Base-by-base conservation (phyloP, 2,888 invertebrate genomes). In the Archaeoteleia sp. region DNA sequence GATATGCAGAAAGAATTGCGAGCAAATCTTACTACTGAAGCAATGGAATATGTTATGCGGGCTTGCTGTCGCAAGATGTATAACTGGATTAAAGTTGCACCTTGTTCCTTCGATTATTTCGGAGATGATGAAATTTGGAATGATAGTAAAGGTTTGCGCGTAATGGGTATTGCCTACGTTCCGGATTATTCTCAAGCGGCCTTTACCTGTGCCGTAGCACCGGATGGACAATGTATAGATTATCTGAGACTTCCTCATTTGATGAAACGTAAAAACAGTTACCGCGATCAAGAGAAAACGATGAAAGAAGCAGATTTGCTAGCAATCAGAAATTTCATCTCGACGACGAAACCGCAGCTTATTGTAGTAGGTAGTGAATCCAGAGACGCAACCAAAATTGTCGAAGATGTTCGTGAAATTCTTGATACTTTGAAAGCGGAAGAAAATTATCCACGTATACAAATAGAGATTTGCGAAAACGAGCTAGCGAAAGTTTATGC, bases 41-140 rank as follows among this genome's bases (percentile, higher is more conserved):
- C 97, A 0, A 96, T 95, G 82, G 95, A 96, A 66, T 91, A 90
- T 71, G 92, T 96, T 7, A 87, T 95, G 74, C 92, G 91, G 84
- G 90, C 93, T 13, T 96, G 96, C 78, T 93, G 95, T 63, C 89
- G 93, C 7, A 94, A 94, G 79, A 87, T 98, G 45, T 94, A 94
- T 82, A 94, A 95, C 78, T 97, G 96, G 95, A 87, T 98, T 34
- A 95, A 94, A 85, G 88, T 90, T n/a, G 93, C 95, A 0, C 97
- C 97, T 0, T 88, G 67, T 5, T 2, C 2, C 2, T 4, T 5
- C 5, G 20, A 2, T 4, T 2, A 2, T 4, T 2, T 5, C 3
- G 95, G 95, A 66, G 95, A 95, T 49, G 95, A 95, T 53, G 95
- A 97, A 58, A 96, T 96, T 67, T 95, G 95, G 94, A 95, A 95